Conservation (phyloP, 2,888 invertebrate genomes). For the Chalcis sispes region DNA sequence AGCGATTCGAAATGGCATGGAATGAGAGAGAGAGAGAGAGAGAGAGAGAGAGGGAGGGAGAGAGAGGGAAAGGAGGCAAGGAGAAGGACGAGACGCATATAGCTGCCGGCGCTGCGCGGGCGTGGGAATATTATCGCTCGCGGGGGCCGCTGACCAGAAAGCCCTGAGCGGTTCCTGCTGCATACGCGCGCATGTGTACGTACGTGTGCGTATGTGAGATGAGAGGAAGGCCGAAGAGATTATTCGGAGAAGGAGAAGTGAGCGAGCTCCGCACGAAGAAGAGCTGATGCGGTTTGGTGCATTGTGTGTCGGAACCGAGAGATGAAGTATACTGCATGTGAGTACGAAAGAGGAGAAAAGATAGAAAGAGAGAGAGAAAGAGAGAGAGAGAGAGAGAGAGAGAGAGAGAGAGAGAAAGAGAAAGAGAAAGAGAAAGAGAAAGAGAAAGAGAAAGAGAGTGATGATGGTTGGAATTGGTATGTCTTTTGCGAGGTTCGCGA, state of each 20-base stretch:
- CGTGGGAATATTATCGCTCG: constrained; percentile 70
- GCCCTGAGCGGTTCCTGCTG: too few relatives aligned
- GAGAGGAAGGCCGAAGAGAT: not conserved
- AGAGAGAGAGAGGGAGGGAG: not conserved
- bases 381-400: not conserved
- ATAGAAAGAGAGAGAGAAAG: not conserved
- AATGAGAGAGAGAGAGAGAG: constrained; percentile 7
- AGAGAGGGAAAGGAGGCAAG: not conserved
- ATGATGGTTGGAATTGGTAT: constrained; percentile 35
- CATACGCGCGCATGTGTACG: not conserved
- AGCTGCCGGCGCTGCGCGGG: constrained; percentile 61
- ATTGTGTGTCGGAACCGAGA: too few relatives aligned
- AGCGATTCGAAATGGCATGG: not conserved
- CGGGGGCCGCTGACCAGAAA: constrained; percentile 65
- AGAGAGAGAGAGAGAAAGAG: not conserved
- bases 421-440: not conserved
- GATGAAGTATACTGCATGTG: not conserved
- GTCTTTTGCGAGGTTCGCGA: constrained; percentile 21
- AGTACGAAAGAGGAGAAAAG: constrained; percentile 1
- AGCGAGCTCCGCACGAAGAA: too few relatives aligned
- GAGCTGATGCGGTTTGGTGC: too few relatives aligned
- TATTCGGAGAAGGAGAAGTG: constrained; percentile 33
- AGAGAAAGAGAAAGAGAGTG: constrained; percentile 14
- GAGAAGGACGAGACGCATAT: constrained; percentile 42
- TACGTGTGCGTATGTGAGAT: not conserved